These are phyloP conservation scores for Xerus inauris DNA, from an alignment of 2,113 vertebrate species.

Conservation along the genomic window DNA sequence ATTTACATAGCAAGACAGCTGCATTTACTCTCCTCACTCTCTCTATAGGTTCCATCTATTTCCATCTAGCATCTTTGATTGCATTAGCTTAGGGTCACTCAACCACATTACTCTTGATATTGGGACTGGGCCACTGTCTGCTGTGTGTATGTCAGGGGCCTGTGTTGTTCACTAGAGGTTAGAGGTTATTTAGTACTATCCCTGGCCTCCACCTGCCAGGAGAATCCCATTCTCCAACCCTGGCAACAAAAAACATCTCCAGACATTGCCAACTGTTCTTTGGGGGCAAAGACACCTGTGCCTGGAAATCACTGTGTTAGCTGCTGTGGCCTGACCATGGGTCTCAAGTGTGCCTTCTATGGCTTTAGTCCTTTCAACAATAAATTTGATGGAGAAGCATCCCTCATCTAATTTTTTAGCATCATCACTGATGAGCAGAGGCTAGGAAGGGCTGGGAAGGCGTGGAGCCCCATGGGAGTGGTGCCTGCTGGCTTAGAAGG, in stretches of 20 bases:
- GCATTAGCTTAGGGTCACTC: not conserved
- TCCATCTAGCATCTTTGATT: not conserved
- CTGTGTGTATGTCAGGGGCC: no score
- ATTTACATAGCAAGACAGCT: not conserved
- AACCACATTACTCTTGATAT: no score
- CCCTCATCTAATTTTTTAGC: not conserved
- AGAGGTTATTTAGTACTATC: not conserved
- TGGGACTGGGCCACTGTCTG: not conserved
- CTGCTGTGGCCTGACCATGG: not conserved
- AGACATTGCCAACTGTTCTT: not conserved
- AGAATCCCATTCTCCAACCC: no score
- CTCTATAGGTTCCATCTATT: not conserved
- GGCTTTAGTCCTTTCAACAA: not conserved
- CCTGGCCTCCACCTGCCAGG: not conserved
- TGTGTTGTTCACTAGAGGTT: not conserved
- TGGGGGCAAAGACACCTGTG: not conserved
- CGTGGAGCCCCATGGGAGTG: not conserved
- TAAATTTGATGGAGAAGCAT: no score
- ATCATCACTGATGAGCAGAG: not conserved
- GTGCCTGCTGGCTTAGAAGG: accelerated
- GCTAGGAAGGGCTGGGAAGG: not conserved
- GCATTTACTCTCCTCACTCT: no score
- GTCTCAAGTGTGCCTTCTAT: not conserved
- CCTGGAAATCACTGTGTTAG: not conserved
- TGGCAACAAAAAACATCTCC: not conserved